phyloP scores from a whole-genome alignment of 1,140 invertebrate genomes.

The Brachionus calyciflorus region DNA sequence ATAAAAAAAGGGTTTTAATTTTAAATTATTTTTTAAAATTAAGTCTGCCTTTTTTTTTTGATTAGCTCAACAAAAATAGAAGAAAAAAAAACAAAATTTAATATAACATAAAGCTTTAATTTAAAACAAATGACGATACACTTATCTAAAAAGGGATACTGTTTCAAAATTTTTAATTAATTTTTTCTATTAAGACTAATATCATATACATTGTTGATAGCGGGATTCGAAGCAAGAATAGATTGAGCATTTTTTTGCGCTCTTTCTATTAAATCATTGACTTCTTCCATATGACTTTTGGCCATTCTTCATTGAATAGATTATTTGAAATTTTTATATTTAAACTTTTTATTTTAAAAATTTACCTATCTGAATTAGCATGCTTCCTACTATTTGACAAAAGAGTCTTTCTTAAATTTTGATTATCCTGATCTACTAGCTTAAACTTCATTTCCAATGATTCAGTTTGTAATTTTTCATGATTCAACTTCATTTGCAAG shows the following conservation, averaged over 20 bases:
- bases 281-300: slow-evolving; percentile 8
- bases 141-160: not conserved
- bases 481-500: slow-evolving; percentile 20
- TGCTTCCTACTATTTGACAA: slow-evolving; percentile 3
- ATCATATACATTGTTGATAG: not conserved
- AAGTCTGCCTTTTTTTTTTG: too few species aligned
- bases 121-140: not conserved
- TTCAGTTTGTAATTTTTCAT: slow-evolving; percentile 38
- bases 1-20: too few species aligned
- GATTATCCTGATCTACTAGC: slow-evolving; percentile 24
- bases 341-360: not conserved
- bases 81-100: too few species aligned
- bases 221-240: slow-evolving; percentile 3
- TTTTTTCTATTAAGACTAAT: not conserved
- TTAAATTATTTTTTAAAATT: too few species aligned
- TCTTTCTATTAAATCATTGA: slow-evolving; percentile 28
- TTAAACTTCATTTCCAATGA: slow-evolving; percentile 39
- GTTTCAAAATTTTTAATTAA: not conserved
- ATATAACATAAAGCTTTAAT: too few species aligned
- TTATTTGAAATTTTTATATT: not conserved
- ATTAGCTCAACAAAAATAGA: too few species aligned
- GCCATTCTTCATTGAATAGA: not conserved
- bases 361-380: not conserved
- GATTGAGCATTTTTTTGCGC: slow-evolving; percentile 26
- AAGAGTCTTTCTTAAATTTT: slow-evolving; percentile 14